Conservation (phyloP, 1,140 invertebrate genomes). For the Diprion similis region DNA sequence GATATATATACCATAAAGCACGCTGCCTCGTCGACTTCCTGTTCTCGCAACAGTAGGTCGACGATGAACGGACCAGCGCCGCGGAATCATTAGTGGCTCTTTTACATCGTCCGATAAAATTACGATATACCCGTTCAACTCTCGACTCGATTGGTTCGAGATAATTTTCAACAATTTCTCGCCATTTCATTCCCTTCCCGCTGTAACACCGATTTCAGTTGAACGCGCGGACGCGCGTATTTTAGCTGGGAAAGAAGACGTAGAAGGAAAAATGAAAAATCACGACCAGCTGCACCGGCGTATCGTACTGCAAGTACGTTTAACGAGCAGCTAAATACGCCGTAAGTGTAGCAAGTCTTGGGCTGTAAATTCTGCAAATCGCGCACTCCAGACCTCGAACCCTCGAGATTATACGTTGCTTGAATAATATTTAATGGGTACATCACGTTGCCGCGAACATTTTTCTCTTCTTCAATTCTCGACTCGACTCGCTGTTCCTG, state of each 20-base stretch:
- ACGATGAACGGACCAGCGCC: too few species aligned
- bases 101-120: too few species aligned
- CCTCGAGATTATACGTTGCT: too few species aligned
- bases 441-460: too few species aligned
- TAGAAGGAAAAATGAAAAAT: neutral
- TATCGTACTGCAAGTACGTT: neutral
- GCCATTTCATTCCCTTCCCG: neutral
- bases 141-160: neutral
- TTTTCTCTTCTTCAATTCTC: neutral
- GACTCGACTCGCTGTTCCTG: neutral
- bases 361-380: neutral
- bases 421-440: too few species aligned
- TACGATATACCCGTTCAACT: too few species aligned
- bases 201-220: too few species aligned
- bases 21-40: too few species aligned
- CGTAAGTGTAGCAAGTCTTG: conserved; percentile 5
- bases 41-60: too few species aligned
- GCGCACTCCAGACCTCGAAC: too few species aligned
- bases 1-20: too few species aligned
- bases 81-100: neutral
- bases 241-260: neutral
- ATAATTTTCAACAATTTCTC: neutral
- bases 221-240: too few species aligned
- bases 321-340: conserved; percentile 5
- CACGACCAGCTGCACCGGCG: neutral